These are phyloP conservation scores for Xylocampa areola DNA, from an alignment of 2,888 invertebrate genomes.

Conservation along the genomic window DNA sequence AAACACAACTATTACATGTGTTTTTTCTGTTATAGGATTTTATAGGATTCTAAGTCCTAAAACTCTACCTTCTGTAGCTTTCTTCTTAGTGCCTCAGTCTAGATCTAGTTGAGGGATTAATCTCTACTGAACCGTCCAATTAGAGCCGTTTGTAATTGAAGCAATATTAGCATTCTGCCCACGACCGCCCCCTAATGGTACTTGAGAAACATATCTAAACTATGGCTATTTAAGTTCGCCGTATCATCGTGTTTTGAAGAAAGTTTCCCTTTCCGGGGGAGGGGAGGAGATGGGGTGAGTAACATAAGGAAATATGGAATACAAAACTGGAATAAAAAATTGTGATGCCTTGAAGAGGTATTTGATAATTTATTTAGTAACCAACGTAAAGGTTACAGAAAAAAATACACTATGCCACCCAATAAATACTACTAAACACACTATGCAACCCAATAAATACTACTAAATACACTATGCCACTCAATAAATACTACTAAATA, in stretches of 20 bases:
- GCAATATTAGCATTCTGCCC: constrained; percentile 49
- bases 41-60: no score
- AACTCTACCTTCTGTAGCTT: constrained; percentile 5
- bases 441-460: no score
- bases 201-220: constrained; percentile 50
- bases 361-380: no score
- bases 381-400: no score
- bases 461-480: no score
- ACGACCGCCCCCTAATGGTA: constrained; percentile 49
- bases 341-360: no score
- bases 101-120: constrained; percentile 41
- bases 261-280: constrained; percentile 29
- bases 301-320: neutral
- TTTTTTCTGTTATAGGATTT: no score
- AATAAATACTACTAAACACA: no score
- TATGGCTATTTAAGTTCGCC: constrained; percentile 31
- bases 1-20: no score
- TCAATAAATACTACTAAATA: no score
- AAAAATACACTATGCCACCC: no score
- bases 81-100: neutral
- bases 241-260: constrained; percentile 26
- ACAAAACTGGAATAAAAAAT: no score
- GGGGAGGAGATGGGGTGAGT: neutral
- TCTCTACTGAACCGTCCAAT: constrained; percentile 47
- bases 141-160: constrained; percentile 51